Percentiles rank a stretch among this genome's conserved stretches.
Conservation (phyloP, 2,113 vertebrate species). For the Channa maculata region DNA sequence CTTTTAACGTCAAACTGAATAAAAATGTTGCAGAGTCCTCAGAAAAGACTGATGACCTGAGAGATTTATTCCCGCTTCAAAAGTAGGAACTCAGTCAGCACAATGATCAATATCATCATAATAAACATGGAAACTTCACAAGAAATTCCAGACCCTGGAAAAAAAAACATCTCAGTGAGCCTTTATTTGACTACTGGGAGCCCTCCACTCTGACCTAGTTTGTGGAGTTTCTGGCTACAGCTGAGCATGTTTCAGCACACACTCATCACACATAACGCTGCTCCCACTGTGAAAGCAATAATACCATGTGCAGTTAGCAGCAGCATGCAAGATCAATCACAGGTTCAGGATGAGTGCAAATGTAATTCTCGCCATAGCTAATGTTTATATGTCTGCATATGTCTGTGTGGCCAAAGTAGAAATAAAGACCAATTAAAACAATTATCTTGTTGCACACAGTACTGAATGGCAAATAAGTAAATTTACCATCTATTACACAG, state of each 20-base stretch:
- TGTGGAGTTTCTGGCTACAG: constrained; percentile 59
- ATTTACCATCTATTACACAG: no score
- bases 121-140: constrained; percentile 65
- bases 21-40: constrained; percentile 30
- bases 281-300: not conserved
- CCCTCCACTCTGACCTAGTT: constrained; percentile 72
- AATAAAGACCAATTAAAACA: no score
- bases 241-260: constrained; percentile 52
- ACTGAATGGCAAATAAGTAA: no score
- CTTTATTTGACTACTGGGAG: constrained; percentile 66
- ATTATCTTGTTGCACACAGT: no score
- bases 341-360: not conserved
- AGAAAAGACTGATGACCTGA: constrained; percentile 44
- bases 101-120: constrained; percentile 68
- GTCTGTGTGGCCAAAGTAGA: no score
- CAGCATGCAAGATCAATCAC: not conserved
- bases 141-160: constrained; percentile 55
- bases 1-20: constrained; percentile 48
- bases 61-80: constrained; percentile 46
- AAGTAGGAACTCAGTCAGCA: constrained; percentile 48
- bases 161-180: constrained; percentile 66
- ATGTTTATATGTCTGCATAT: not conserved
- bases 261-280: constrained; percentile 15
- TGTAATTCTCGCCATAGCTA: not conserved
- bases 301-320: constrained; percentile 14